These are phyloP conservation scores for Cantharis flavilabris DNA, from an alignment of 2,888 invertebrate genomes.

Conservation along the genomic window DNA sequence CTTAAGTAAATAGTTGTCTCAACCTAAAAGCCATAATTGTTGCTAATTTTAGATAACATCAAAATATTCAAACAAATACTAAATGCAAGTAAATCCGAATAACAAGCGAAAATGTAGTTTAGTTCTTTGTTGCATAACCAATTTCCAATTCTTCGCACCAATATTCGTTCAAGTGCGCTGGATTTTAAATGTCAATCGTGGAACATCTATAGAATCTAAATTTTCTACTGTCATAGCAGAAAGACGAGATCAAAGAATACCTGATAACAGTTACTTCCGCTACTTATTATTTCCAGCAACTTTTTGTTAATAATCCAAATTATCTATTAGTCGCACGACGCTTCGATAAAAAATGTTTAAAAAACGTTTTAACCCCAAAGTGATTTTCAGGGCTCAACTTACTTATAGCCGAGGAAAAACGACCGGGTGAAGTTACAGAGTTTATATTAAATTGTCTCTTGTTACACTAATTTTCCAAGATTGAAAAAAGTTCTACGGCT, in stretches of 20 bases:
- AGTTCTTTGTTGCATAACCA: neutral
- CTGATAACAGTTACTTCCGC: neutral
- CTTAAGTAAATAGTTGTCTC: constrained; percentile 3
- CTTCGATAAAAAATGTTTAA: neutral
- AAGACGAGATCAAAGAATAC: neutral
- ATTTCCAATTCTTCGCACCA: neutral
- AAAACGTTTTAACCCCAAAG: neutral
- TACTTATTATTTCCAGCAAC: neutral
- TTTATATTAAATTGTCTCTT: neutral
- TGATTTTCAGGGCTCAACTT: neutral
- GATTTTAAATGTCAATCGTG: neutral
- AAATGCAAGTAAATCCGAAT: neutral
- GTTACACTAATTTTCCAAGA: neutral
- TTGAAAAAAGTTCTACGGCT: neutral
- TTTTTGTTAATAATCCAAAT: neutral
- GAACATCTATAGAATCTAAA: neutral
- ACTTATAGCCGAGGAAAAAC: neutral
- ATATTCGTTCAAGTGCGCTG: neutral
- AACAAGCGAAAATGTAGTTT: neutral
- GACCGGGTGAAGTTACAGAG: neutral
- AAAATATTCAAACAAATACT: neutral
- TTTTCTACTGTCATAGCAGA: neutral
- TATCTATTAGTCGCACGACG: neutral
- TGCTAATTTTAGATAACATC: neutral
- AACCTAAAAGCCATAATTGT: neutral